Conservation (phyloP, 1,140 invertebrate genomes). For the Heliconius eleuchia region DNA sequence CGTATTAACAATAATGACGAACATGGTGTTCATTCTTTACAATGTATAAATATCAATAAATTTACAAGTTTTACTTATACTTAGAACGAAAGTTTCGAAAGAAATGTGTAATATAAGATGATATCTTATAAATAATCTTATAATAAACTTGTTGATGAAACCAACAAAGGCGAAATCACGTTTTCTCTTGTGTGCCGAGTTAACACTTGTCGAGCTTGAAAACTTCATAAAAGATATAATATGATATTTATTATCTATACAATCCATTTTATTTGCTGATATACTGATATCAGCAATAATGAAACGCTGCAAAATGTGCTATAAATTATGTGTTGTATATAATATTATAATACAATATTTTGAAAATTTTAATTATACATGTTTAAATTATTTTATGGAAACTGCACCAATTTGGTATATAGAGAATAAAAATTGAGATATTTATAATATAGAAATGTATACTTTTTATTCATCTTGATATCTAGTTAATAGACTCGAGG, state of each 20-base stretch:
- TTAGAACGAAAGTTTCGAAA: not conserved
- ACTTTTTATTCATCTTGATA: no score
- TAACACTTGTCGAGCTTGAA: slow-evolving; percentile 4
- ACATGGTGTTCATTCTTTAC: not conserved
- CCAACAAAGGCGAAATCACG: slow-evolving; percentile 6
- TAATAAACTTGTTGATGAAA: slow-evolving; percentile 6
- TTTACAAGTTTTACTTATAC: not conserved
- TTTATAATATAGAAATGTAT: no score
- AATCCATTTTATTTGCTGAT: not conserved
- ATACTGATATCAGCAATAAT: no score
- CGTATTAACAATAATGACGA: no score
- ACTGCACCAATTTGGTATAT: no score
- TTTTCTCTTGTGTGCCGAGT: slow-evolving; percentile 6
- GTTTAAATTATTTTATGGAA: no score
- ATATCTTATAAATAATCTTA: slow-evolving; percentile 6
- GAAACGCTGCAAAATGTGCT: no score
- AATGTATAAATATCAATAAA: not conserved
- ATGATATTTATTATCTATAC: not conserved
- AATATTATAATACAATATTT: no score
- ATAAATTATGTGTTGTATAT: no score
- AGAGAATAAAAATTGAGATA: no score
- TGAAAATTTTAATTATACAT: no score
- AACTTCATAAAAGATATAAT: not conserved
- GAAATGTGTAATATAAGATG: not conserved
- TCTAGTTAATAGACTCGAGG: no score